Evolutionary conservation across 2,113 vertebrate species (phyloP).

Genomic region (Pitta sordida): DNA sequence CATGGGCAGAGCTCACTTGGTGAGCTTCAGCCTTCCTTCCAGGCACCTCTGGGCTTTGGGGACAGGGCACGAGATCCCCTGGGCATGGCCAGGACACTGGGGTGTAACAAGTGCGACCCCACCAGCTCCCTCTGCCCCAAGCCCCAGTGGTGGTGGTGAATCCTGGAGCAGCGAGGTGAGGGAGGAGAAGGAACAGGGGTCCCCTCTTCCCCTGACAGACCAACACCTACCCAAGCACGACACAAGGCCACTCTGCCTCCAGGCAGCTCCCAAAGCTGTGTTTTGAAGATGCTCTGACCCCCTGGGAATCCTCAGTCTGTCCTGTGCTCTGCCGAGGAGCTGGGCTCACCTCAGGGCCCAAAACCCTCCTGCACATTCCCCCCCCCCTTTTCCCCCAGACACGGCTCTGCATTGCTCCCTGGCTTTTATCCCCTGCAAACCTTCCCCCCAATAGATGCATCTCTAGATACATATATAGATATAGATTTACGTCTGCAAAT

Average conservation of each 20-base stretch:
- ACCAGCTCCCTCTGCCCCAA: not conserved
- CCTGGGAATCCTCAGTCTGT: not conserved
- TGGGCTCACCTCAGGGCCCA: too few relatives aligned
- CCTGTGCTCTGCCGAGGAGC: too few relatives aligned
- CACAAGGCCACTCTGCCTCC: not conserved
- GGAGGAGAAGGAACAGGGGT: not conserved
- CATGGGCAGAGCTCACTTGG: not conserved
- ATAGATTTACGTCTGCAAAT: conserved; percentile 63
- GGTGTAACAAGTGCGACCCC: not conserved
- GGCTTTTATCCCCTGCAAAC: conserved; percentile 62
- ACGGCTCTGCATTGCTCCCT: conserved; percentile 55
- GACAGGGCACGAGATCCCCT: not conserved
- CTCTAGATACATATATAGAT: conserved; percentile 71
- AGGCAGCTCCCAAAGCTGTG: not conserved
- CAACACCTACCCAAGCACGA: not conserved
- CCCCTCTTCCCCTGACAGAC: not conserved
- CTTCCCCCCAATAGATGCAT: conserved; percentile 55
- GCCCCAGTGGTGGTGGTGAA: not conserved
- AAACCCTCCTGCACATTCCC: not conserved
- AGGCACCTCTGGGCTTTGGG: not conserved
- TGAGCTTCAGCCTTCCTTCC: not conserved
- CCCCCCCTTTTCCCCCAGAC: not conserved
- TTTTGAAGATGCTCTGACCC: not conserved
- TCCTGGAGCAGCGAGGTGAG: accelerated
- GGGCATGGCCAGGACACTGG: not conserved